These are phyloP conservation scores for Pocota personata DNA, from an alignment of 2,888 invertebrate genomes.

Conservation along the genomic window DNA sequence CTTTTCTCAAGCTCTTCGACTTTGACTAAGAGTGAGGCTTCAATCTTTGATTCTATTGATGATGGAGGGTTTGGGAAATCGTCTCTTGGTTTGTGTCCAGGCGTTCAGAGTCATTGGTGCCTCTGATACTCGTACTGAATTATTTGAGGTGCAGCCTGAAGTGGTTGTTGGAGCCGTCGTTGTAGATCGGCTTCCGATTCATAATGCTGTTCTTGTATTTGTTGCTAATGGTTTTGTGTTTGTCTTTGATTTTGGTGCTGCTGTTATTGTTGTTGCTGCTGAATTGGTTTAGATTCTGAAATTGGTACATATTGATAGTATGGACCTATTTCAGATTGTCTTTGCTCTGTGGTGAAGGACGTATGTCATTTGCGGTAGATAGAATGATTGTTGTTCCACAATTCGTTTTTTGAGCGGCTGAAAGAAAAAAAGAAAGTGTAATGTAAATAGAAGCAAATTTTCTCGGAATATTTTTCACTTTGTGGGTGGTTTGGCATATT, in stretches of 20 bases:
- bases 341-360: neutral
- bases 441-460: neutral
- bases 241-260: neutral
- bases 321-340: neutral
- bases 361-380: neutral
- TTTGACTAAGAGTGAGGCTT: neutral
- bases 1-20: conserved; percentile 10
- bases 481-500: no score
- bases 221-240: neutral
- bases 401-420: neutral
- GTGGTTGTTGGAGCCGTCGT: neutral
- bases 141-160: neutral
- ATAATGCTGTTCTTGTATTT: no score
- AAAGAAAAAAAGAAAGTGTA: neutral
- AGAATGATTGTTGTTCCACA: neutral
- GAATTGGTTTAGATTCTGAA: neutral
- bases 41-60: neutral
- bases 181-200: neutral
- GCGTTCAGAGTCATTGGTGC: conserved; percentile 43
- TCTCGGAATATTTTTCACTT: neutral
- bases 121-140: conserved; percentile 5
- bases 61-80: conserved; percentile 23
- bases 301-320: conserved; percentile 20
- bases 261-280: no score
- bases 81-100: conserved; percentile 39